Base-by-base conservation (phyloP, 2,113 vertebrate species). In the Gymnobelideus leadbeateri region DNA sequence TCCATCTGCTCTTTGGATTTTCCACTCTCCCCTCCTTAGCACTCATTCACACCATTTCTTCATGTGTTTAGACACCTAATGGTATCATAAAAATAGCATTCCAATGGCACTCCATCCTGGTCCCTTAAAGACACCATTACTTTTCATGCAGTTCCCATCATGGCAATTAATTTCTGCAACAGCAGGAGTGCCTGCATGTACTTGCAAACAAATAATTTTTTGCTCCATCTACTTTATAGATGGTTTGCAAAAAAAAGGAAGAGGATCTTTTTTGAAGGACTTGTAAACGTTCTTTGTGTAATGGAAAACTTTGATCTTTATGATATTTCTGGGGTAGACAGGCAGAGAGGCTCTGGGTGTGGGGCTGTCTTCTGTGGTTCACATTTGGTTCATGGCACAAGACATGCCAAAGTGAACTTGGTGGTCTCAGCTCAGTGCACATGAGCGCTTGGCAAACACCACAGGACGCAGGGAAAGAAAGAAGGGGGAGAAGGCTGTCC, bases 391-490 rank as follows among this genome's bases (percentile, higher is more conserved):
- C 68, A 92, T 10, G 52, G 91, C 89, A 49, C 43, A 94, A 94
- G 89, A 91, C 52, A 84, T 92, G 51, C 31, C 51, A 92, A 94
- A 91, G 23, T 2, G 77, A 95, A 91, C 91, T 92, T 77, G 47
- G 51, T 90, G 46, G 91, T 96, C 95, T 95, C 0, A 0, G 26
- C 53, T 92, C 97, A 31, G 47, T 94, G 92, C 94, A 94, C 96
- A 91, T 23, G 28, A 92, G 61, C 31, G 49, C 94, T 95, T 89
- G 96, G 94, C 95, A 98, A 96, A 96, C 95, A 97, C 23, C 90
- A 94, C 26, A 50, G 84, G 90, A 90, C 68, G 54, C 37, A 77
- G 57, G 49, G 9, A 61, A 52, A 57, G 93, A 91, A 96, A 93
- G 55, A 89, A 8, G 24, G 94, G 51, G n/a, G 37, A 8, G 23